Percentiles rank a stretch among this genome's conserved stretches.
Conservation (phyloP, 2,888 invertebrate species). For the Dasysyrphus tricinctus region DNA sequence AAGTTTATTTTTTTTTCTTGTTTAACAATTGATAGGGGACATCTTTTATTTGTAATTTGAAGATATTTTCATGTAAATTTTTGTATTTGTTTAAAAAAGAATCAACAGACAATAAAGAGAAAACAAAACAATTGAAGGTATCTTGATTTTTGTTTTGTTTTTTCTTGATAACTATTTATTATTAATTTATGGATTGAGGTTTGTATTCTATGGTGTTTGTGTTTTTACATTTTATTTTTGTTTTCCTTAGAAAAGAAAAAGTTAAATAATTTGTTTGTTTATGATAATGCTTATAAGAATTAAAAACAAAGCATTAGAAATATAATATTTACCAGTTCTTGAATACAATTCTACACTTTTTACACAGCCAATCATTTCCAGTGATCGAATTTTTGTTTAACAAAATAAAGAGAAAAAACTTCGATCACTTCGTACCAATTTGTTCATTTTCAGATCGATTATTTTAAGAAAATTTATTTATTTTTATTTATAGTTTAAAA, state of each 20-base stretch:
- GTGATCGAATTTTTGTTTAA: slow-evolving; percentile 32
- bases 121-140: slow-evolving; percentile 64
- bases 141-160: not conserved
- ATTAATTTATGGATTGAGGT: slow-evolving; percentile 36
- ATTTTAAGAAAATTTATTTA: not conserved
- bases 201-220: slow-evolving; percentile 62
- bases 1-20: slow-evolving; percentile 48
- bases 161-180: slow-evolving; percentile 40
- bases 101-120: slow-evolving; percentile 66
- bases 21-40: slow-evolving; percentile 68
- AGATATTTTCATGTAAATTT: slow-evolving; percentile 33
- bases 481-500: not conserved
- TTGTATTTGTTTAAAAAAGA: slow-evolving; percentile 56
- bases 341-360: slow-evolving; percentile 57
- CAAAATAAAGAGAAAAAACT: not conserved
- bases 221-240: slow-evolving; percentile 9
- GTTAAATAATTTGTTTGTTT: not conserved
- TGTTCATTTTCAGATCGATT: slow-evolving; percentile 16
- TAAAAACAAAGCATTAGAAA: slow-evolving; percentile 7
- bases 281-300: slow-evolving; percentile 8
- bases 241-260: not conserved
- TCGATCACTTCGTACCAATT: slow-evolving; percentile 49
- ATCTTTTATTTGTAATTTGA: slow-evolving; percentile 44
- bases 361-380: slow-evolving; percentile 71
- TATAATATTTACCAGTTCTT: slow-evolving; percentile 35